Conservation (phyloP, 2,888 invertebrate genomes). For the Hyposoter dolosus region DNA sequence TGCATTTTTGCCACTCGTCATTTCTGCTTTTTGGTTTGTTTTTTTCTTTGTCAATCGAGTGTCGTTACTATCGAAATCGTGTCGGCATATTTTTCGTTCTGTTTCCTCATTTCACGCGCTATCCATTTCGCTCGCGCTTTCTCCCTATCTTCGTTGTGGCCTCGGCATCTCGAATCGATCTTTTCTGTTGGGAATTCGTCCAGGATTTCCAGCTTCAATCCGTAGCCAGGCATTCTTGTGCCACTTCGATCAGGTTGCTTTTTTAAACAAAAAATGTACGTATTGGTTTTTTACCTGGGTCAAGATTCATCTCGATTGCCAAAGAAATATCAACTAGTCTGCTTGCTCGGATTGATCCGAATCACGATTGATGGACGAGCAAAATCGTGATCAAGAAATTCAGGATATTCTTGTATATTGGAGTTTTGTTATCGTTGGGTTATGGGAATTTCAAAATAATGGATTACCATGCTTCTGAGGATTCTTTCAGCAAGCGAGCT, state of each 20-base stretch:
- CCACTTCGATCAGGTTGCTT: conserved; percentile 56
- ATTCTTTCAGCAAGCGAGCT: conserved; percentile 67
- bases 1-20: not conserved
- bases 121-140: conserved; percentile 77
- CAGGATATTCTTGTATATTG: not conserved
- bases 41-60: conserved; percentile 42
- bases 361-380: not conserved
- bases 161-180: conserved; percentile 53
- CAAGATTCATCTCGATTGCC: too few relatives aligned
- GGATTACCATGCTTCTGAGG: conserved; percentile 55
- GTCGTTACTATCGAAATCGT: conserved; percentile 71
- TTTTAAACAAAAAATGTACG: conserved; percentile 15
- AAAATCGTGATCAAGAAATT: not conserved
- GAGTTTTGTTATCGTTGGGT: not conserved
- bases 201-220: conserved; percentile 68
- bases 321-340: too few relatives aligned
- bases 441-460: not conserved
- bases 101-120: conserved; percentile 74
- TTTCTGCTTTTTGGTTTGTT: not conserved
- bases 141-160: conserved; percentile 69
- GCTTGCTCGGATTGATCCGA: not conserved
- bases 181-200: conserved; percentile 70
- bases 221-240: conserved; percentile 72
- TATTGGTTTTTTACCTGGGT: not conserved
- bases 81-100: conserved; percentile 68